phyloP scores from a whole-genome alignment of 2,113 vertebrate genomes.

The Nanorana parkeri region DNA sequence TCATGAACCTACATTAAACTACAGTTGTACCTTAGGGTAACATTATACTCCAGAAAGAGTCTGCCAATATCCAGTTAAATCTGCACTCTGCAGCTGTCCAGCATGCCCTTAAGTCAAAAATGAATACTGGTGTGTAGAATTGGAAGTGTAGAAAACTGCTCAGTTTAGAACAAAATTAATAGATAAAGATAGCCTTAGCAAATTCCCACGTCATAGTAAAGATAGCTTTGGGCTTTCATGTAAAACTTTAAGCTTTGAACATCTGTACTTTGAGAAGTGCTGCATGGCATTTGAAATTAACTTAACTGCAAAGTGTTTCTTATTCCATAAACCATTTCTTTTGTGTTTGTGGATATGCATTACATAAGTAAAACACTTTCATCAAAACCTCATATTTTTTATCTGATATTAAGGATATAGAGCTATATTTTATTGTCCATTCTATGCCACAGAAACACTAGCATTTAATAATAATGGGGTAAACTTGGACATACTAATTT shows the following conservation, averaged over 20 bases:
- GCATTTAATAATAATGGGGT: neutral
- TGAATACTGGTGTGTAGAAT: conserved; percentile 68
- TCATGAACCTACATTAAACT: conserved; percentile 70
- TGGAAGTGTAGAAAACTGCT: conserved; percentile 66
- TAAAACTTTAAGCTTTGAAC: conserved; percentile 41
- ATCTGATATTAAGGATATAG: neutral
- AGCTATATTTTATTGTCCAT: too few species aligned
- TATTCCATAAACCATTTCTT: conserved; percentile 22
- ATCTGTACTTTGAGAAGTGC: conserved; percentile 48
- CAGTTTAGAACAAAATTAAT: conserved; percentile 65
- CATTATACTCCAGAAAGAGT: conserved; percentile 59
- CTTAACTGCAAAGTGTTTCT: conserved; percentile 29
- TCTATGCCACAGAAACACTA: too few species aligned
- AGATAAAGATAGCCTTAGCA: conserved; percentile 59
- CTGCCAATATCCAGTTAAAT: conserved; percentile 65
- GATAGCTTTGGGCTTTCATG: conserved; percentile 29
- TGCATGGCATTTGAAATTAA: conserved; percentile 52
- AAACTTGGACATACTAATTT: too few species aligned
- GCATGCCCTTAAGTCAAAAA: conserved; percentile 67
- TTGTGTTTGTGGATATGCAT: neutral
- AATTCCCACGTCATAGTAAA: conserved; percentile 54
- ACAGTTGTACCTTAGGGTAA: conserved; percentile 64
- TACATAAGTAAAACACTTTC: neutral
- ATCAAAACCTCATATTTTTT: neutral
- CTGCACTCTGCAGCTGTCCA: conserved; percentile 67